phyloP scores from a whole-genome alignment of 2,888 invertebrate species.

The Epistrophella euchroma region DNA sequence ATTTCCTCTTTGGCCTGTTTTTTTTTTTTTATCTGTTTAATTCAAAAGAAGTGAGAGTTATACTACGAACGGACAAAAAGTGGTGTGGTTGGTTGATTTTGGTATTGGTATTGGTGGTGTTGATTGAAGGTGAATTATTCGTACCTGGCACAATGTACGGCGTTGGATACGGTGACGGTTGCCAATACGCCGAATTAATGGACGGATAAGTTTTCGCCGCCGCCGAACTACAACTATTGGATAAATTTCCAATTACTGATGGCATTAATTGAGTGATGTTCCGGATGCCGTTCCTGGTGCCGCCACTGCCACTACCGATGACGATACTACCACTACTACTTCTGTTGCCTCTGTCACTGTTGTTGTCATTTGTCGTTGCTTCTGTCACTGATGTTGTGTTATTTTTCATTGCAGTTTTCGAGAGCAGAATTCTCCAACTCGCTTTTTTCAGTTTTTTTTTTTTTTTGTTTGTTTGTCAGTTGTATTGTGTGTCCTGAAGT shows the following conservation, averaged over 20 bases:
- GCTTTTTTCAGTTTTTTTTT: constrained; percentile 13
- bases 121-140: constrained; percentile 69
- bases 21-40: not conserved
- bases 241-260: constrained; percentile 82
- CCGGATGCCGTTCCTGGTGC: constrained; percentile 74
- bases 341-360: constrained; percentile 57
- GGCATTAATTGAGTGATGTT: constrained; percentile 82
- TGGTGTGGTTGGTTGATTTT: not conserved
- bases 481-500: constrained; percentile 48
- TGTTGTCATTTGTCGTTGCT: constrained; percentile 47
- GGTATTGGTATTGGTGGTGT: constrained; percentile 11
- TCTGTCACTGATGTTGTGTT: constrained; percentile 73
- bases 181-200: constrained; percentile 93
- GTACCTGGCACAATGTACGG: constrained; percentile 93
- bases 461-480: constrained; percentile 10
- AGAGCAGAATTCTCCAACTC: constrained; percentile 30
- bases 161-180: constrained; percentile 90
- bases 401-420: constrained; percentile 73
- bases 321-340: constrained; percentile 59
- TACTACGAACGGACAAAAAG: not conserved
- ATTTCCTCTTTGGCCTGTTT: constrained; percentile 63
- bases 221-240: constrained; percentile 78
- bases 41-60: constrained; percentile 21
- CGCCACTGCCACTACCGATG: constrained; percentile 71
- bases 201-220: constrained; percentile 88